Conservation (phyloP, 2,888 invertebrate genomes). For the Lithophane socia region DNA sequence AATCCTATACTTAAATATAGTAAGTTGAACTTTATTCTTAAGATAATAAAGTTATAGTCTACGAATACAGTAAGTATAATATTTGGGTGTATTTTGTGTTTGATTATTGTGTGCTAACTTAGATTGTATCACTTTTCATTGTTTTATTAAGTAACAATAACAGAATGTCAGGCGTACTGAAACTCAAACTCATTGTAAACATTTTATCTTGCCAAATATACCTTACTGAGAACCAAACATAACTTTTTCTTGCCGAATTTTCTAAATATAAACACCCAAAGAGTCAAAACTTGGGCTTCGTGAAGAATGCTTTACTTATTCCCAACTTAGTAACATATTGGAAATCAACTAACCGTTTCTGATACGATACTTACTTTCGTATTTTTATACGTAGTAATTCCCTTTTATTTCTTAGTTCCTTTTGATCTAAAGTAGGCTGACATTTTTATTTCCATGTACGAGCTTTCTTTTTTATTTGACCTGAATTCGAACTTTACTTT, state of each 20-base stretch:
- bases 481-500: not conserved
- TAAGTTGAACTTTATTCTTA: conserved; percentile 20
- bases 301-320: not conserved
- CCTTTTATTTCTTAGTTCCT: conserved; percentile 11
- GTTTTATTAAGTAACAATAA: not conserved
- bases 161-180: not conserved
- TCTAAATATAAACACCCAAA: not conserved
- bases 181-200: not conserved
- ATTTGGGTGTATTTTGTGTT: not conserved
- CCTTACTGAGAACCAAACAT: no score
- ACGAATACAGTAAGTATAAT: not conserved
- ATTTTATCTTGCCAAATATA: no score
- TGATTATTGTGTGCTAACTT: not conserved
- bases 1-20: no score
- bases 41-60: not conserved
- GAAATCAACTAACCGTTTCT: conserved; percentile 1
- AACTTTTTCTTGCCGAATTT: no score
- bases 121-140: not conserved
- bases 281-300: not conserved
- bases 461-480: conserved; percentile 5
- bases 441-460: not conserved
- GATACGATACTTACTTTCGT: conserved; percentile 9
- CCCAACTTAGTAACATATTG: not conserved
- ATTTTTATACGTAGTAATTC: not conserved
- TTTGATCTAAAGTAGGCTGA: conserved; percentile 27